Conservation (phyloP, 2,888 invertebrate genomes). For the Heliothis peltigera region DNA sequence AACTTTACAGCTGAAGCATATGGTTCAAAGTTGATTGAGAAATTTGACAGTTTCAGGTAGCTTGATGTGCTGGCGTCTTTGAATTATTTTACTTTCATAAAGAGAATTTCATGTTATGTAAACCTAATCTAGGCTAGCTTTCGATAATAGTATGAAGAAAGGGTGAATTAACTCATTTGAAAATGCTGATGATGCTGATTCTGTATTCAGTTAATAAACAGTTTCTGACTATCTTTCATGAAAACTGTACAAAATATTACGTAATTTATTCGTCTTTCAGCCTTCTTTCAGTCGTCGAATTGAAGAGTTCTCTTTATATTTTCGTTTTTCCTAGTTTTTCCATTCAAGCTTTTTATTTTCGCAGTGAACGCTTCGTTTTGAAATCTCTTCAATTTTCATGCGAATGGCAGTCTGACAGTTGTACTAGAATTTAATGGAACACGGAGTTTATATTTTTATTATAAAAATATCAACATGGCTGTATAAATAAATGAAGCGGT, state of each 20-base stretch:
- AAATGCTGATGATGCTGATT: too few relatives aligned
- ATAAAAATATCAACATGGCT: conserved; percentile 9
- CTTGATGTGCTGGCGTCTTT: too few relatives aligned
- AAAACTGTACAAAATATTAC: conserved; percentile 3
- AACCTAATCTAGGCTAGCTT: too few relatives aligned
- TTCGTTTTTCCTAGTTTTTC: conserved; percentile 6
- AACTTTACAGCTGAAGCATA: too few relatives aligned
- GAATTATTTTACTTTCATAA: too few relatives aligned
- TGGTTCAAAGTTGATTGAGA: too few relatives aligned
- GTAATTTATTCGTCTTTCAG: conserved; percentile 4
- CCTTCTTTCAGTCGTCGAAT: background rate
- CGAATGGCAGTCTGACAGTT: conserved; percentile 32
- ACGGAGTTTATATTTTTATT: conserved; percentile 1
- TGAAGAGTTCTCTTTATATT: conserved; percentile 22
- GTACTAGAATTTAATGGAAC: conserved; percentile 15
- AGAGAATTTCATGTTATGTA: too few relatives aligned
- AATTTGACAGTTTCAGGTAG: too few relatives aligned
- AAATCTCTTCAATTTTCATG: conserved; percentile 6
- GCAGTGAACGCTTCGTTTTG: conserved; percentile 24
- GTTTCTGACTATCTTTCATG: background rate
- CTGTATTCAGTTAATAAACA: background rate
- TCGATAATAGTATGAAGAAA: too few relatives aligned
- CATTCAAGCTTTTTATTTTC: conserved; percentile 23
- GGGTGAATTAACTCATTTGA: too few relatives aligned
- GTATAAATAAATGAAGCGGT: conserved; percentile 8